Conservation (phyloP, 1,140 invertebrate species). For the Pachyrhynchus sulphureomaculatus region DNA sequence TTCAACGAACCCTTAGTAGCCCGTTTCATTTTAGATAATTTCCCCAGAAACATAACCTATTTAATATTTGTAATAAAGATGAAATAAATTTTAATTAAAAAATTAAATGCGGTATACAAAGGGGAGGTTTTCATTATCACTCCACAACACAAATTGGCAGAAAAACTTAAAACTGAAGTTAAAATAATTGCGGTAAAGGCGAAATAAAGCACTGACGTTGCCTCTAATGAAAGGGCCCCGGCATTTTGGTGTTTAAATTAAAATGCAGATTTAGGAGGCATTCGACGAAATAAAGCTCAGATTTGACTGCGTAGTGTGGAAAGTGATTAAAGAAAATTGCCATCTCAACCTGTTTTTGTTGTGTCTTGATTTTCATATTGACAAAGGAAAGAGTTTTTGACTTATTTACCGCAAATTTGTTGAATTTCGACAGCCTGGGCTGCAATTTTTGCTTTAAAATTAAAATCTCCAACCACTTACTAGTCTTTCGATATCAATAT, state of each 20-base stretch:
- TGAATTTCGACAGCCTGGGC: too few species aligned
- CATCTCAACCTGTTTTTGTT: neutral
- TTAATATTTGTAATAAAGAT: neutral
- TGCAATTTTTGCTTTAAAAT: too few species aligned
- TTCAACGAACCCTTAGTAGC: too few species aligned
- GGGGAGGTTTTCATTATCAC: slow-evolving; percentile 22
- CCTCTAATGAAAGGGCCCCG: slow-evolving; percentile 15
- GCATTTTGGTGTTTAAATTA: slow-evolving; percentile 20
- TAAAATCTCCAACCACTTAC: too few species aligned
- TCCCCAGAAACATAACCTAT: too few species aligned
- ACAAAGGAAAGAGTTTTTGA: neutral
- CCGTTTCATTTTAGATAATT: too few species aligned
- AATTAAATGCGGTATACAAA: slow-evolving; percentile 16
- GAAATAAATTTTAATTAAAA: slow-evolving; percentile 21
- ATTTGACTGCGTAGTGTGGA: slow-evolving; percentile 11
- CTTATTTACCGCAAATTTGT: too few species aligned
- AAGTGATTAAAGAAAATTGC: slow-evolving; percentile 28
- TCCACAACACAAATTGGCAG: slow-evolving; percentile 25
- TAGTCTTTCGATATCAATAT: too few species aligned
- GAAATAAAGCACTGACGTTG: slow-evolving; percentile 10
- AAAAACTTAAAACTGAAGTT: slow-evolving; percentile 29
- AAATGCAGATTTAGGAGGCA: slow-evolving; percentile 22
- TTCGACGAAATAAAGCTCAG: slow-evolving; percentile 13
- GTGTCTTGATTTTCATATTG: slow-evolving; percentile 8
- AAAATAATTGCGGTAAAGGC: slow-evolving; percentile 23